phyloP scores from a whole-genome alignment of 2,888 invertebrate genomes.

The Polietes domitor region DNA sequence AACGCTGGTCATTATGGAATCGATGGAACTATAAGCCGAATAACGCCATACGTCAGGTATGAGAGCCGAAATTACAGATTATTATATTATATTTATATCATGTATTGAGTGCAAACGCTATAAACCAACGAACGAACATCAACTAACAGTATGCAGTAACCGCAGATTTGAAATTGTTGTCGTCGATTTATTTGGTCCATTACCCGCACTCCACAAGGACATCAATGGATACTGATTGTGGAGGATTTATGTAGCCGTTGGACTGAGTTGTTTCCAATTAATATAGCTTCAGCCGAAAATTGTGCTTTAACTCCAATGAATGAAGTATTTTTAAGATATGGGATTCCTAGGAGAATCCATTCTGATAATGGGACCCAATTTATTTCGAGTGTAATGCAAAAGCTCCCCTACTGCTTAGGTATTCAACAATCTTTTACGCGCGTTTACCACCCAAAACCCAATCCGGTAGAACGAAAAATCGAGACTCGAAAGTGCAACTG shows the following conservation, averaged over 20 bases:
- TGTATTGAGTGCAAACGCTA: constrained; percentile 58
- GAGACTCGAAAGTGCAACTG: too few species aligned
- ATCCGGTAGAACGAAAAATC: constrained; percentile 72
- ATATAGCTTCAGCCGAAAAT: constrained; percentile 70
- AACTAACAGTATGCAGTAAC: constrained; percentile 44
- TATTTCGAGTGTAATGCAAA: too few species aligned
- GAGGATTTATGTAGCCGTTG: constrained; percentile 69
- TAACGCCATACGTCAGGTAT: constrained; percentile 42
- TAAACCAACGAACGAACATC: constrained; percentile 46
- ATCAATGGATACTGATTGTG: constrained; percentile 53
- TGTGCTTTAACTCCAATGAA: constrained; percentile 71
- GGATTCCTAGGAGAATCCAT: constrained; percentile 35
- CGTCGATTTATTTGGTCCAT: constrained; percentile 24
- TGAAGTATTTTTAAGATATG: constrained; percentile 75
- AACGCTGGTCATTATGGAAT: constrained; percentile 61
- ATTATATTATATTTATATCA: constrained; percentile 25
- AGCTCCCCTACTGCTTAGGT: constrained; percentile 53
- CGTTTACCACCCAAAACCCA: constrained; percentile 75
- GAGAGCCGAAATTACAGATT: constrained; percentile 39
- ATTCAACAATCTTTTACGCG: constrained; percentile 68
- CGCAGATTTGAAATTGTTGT: constrained; percentile 32
- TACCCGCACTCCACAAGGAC: constrained; percentile 15
- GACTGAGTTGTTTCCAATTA: constrained; percentile 56
- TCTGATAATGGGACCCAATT: constrained; percentile 77
- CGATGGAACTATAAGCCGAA: constrained; percentile 44